Conservation (phyloP, 1,140 invertebrate species). For the Nomia melanderi region DNA sequence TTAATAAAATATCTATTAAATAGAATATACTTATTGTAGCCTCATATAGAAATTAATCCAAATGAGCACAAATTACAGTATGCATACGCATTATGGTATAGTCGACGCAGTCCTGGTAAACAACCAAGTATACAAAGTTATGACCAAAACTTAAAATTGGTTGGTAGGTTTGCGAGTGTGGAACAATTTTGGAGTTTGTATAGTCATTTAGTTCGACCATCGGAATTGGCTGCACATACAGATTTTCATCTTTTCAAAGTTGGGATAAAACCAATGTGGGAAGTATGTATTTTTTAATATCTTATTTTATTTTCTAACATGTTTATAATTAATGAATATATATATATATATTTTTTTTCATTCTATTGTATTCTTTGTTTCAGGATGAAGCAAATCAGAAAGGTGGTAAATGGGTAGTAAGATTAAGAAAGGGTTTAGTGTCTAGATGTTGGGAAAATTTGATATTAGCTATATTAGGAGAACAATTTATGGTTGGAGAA, state of each 20-base stretch:
- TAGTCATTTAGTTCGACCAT: slow-evolving; percentile 93
- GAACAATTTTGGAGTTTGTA: slow-evolving; percentile 99
- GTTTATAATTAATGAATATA: not conserved
- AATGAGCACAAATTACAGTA: slow-evolving; percentile 94
- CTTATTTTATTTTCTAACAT: not conserved
- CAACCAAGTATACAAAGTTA: slow-evolving; percentile 85
- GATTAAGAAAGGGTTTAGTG: slow-evolving; percentile 96
- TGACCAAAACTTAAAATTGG: slow-evolving; percentile 87
- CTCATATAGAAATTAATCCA: slow-evolving; percentile 85
- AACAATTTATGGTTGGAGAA: slow-evolving; percentile 99
- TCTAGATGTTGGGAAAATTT: slow-evolving; percentile 99
- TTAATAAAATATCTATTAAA: slow-evolving; percentile 1
- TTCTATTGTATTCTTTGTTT: slow-evolving; percentile 35
- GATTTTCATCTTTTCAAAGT: slow-evolving; percentile 99
- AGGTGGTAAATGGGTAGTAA: slow-evolving; percentile 98
- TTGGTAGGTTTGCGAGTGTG: slow-evolving; percentile 93
- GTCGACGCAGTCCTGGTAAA: slow-evolving; percentile 87
- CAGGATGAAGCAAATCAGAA: slow-evolving; percentile 95
- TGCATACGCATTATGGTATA: slow-evolving; percentile 95
- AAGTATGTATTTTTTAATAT: slow-evolving; percentile 82
- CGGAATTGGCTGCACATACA: slow-evolving; percentile 93
- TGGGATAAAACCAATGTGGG: slow-evolving; percentile 99
- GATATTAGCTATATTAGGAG: slow-evolving; percentile 97
- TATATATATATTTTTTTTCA: not conserved
- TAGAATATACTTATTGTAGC: slow-evolving; percentile 67